Evolutionary conservation across 2,113 vertebrate genomes (phyloP), one percentile per base, ranked within the genome.

Genomic region (Rhynchopsitta pachyrhyncha): DNA sequence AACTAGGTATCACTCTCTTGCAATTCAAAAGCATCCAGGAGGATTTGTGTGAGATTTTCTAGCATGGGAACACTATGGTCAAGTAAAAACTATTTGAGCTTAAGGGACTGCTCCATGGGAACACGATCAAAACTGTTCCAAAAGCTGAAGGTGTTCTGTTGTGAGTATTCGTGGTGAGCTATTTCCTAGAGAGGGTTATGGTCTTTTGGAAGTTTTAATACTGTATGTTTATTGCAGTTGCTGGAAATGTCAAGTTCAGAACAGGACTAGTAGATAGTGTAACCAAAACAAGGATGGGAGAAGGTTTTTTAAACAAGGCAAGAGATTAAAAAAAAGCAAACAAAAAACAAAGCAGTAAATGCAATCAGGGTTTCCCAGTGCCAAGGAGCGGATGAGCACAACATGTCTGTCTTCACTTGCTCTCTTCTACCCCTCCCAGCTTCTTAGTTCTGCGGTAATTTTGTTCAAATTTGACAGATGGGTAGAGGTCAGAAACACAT

Each of bases 81-180:
- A 24, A 13, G 10, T 14, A 42, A 23, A 57, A 18, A 88, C 7
- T 35, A 39, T n/a, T 35, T 41, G 27, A 79, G 8, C 14, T 5
- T 2, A 33, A 86, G 52, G 35, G 15, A 2, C 19, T 41, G 23
- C 17, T 47, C 14, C 1, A 1, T 20, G 6, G n/a, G 28, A 77
- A 42, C 2, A 2, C 0, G 25, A 28, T 4, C 55, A 52, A 18
- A 68, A 68, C 11, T 5, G 2, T 31, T 57, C 23, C 12, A 33
- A 77, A 68, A 75, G 2, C 20, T 75, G 52, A 49, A 68, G 59
- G 14, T 46, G 20, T 35, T 55, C 46, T 68, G 20, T 9, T 68
- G 25, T 29, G 59, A 37, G 33, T 28, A 23, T 5, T 24, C 27
- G n/a, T 57, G 22, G 28, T 6, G 15, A 17, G n/a, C 46, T 28